phyloP scores from a whole-genome alignment of 2,797 vertebrate species.

The Coluber constrictor region DNA sequence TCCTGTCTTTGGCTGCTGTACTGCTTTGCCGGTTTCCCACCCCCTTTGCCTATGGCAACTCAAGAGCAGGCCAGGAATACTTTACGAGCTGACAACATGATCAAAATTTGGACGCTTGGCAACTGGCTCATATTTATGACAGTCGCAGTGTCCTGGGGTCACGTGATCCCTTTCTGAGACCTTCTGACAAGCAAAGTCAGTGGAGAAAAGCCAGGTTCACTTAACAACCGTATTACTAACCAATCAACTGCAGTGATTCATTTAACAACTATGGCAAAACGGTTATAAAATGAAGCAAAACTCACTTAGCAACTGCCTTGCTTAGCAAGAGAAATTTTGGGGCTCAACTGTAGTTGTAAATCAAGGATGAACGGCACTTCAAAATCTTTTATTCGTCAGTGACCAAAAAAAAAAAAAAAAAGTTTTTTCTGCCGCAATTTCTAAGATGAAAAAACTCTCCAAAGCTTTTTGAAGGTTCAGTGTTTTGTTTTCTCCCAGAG shows the following conservation, averaged over 20 bases:
- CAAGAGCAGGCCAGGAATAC: too few species aligned
- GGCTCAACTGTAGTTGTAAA: not conserved
- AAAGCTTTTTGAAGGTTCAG: conserved; percentile 7
- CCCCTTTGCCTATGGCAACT: too few species aligned
- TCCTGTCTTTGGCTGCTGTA: too few species aligned
- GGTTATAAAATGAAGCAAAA: not conserved
- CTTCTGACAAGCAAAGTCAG: too few species aligned
- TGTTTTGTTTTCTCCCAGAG: conserved; percentile 21
- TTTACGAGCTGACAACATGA: too few species aligned
- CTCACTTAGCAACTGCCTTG: not conserved
- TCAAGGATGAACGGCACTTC: not conserved
- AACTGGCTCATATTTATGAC: not conserved
- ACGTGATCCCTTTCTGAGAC: too few species aligned
- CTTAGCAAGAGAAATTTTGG: not conserved
- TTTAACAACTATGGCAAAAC: not conserved
- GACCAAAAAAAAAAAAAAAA: not conserved
- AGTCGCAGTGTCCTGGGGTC: not conserved
- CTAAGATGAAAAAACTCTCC: not conserved
- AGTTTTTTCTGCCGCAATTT: not conserved
- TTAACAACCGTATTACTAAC: not conserved
- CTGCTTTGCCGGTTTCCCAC: too few species aligned
- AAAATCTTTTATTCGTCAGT: not conserved
- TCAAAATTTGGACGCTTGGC: not conserved
- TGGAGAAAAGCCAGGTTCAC: not conserved
- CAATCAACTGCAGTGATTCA: not conserved